phyloP scores from a whole-genome alignment of 2,888 invertebrate genomes.

The Caenorhabditis imperialis region DNA sequence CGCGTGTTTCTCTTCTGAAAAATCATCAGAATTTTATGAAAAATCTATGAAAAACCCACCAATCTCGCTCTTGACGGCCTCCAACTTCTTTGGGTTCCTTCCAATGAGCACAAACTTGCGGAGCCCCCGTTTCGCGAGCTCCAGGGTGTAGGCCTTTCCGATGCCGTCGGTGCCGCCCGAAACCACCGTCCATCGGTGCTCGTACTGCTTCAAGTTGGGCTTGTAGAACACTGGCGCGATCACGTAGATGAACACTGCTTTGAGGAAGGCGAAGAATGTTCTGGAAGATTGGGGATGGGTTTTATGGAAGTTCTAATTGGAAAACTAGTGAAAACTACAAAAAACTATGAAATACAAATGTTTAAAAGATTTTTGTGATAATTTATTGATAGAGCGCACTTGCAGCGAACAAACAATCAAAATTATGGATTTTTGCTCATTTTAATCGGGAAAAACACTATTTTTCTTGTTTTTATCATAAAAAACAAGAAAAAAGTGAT shows the following conservation, averaged over 20 bases:
- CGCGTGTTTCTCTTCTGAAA: slow-evolving; percentile 43
- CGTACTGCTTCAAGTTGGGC: slow-evolving; percentile 66
- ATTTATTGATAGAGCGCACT: too few species aligned
- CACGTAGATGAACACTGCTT: slow-evolving; percentile 70
- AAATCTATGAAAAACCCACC: slow-evolving; percentile 55
- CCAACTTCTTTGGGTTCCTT: slow-evolving; percentile 69
- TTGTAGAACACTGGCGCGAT: slow-evolving; percentile 71
- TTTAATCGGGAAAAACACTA: too few species aligned
- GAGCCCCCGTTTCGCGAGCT: slow-evolving; percentile 72
- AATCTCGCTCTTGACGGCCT: slow-evolving; percentile 66
- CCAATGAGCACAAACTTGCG: slow-evolving; percentile 75
- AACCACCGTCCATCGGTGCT: slow-evolving; percentile 75
- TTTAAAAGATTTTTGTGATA: too few species aligned
- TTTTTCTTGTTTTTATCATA: too few species aligned
- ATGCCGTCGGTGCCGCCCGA: slow-evolving; percentile 76
- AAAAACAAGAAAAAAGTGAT: too few species aligned
- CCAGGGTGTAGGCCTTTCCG: slow-evolving; percentile 73
- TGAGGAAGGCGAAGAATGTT: slow-evolving; percentile 70
- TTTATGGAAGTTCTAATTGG: not conserved
- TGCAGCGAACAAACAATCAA: too few species aligned
- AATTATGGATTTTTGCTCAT: too few species aligned
- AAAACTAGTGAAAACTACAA: too few species aligned
- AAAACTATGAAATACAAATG: too few species aligned
- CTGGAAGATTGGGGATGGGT: slow-evolving; percentile 45
- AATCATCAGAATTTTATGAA: not conserved